Percentiles rank a stretch among this genome's conserved stretches.
phyloP scores from a whole-genome alignment of 2,113 vertebrate genomes.

The Cynoglossus semilaevis region DNA sequence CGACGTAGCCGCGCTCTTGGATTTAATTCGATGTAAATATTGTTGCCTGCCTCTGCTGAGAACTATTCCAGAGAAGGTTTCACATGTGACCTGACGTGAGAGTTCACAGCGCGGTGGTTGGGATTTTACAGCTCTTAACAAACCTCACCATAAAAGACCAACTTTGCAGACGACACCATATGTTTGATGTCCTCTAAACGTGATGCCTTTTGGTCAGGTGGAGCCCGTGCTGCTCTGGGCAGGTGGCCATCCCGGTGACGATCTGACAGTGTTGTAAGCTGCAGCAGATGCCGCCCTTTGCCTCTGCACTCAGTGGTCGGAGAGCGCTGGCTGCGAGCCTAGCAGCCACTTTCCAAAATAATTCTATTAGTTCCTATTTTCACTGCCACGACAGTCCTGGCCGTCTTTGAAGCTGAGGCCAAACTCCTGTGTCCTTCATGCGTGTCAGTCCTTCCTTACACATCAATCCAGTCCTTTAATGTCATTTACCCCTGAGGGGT shows the following conservation, averaged over 20 bases:
- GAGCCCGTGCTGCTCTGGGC: neutral
- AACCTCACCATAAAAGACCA: neutral
- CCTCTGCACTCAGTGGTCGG: constrained; percentile 34
- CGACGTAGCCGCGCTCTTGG: too few relatives aligned
- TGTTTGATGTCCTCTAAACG: constrained; percentile 19
- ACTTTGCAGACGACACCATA: neutral
- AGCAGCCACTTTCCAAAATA: constrained; percentile 68
- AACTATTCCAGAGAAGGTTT: neutral
- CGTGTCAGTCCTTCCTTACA: constrained; percentile 34
- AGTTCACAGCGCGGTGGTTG: neutral
- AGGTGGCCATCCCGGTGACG: constrained; percentile 22
- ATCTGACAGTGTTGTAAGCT: constrained; percentile 24
- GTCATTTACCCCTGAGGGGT: constrained; percentile 39
- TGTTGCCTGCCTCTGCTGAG: too few relatives aligned
- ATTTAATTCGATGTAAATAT: too few relatives aligned
- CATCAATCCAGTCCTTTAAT: constrained; percentile 52
- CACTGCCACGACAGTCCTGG: constrained; percentile 41
- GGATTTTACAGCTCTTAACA: neutral
- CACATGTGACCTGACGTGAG: neutral
- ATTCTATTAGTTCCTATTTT: constrained; percentile 64
- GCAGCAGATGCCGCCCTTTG: constrained; percentile 26
- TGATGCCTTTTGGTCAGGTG: constrained; percentile 9
- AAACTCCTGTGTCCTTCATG: constrained; percentile 56
- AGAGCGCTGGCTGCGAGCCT: constrained; percentile 61
- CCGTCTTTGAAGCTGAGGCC: constrained; percentile 54